Conservation (phyloP, 2,888 invertebrate species). For the Caenorhabditis sinica region DNA sequence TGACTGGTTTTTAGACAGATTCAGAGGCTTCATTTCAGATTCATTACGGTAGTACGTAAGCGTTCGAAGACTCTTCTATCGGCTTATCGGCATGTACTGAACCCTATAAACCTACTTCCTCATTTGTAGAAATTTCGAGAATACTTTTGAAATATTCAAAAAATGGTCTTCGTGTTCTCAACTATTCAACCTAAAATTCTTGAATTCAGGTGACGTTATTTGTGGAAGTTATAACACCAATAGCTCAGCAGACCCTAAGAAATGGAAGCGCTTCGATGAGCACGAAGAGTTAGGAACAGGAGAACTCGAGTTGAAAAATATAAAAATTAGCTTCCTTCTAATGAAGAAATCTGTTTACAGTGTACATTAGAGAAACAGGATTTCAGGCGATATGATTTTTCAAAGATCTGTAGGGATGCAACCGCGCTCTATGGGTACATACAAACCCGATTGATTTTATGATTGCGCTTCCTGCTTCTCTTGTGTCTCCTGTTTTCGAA, state of each 20-base stretch:
- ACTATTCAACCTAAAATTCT: background rate
- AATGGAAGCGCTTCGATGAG: background rate
- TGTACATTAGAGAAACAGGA: background rate
- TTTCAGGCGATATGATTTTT: too few species aligned
- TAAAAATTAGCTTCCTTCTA: background rate
- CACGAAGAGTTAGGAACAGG: background rate
- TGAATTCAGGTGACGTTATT: constrained; percentile 15
- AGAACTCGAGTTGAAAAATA: background rate
- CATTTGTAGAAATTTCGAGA: too few species aligned
- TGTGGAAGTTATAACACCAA: background rate
- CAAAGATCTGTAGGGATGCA: constrained; percentile 10
- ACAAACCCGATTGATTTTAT: constrained; percentile 58
- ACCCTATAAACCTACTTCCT: too few species aligned
- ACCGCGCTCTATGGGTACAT: constrained; percentile 43
- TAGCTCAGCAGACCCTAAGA: constrained; percentile 21
- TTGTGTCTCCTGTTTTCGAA: constrained; percentile 1
- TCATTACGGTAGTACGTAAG: too few species aligned
- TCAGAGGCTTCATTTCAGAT: too few species aligned
- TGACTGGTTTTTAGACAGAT: too few species aligned
- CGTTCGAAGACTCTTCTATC: too few species aligned
- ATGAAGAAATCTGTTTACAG: too few species aligned
- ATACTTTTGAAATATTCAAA: background rate
- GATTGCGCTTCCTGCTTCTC: constrained; percentile 1
- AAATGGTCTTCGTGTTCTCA: background rate
- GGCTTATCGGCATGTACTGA: too few species aligned